Evolutionary conservation across 92 coral and sea anemone species (phyloP), one percentile per base, ranked within the genome.

Genomic region (Paragorgia papillata): DNA sequence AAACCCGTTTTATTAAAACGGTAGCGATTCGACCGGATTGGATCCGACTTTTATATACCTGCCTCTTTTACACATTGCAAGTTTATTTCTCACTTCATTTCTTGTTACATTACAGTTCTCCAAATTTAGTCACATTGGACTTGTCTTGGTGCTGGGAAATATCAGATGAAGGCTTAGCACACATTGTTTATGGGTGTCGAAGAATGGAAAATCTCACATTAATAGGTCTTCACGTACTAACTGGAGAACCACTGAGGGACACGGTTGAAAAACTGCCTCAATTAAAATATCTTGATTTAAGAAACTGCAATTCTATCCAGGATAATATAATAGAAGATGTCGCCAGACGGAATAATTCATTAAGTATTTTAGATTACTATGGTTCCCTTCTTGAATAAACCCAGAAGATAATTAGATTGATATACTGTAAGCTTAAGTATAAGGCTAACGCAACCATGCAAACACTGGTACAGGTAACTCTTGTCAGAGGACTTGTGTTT

Each of bases 71-170:
- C n/a, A n/a, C n/a, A n/a, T n/a, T n/a, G n/a, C n/a, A n/a, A n/a
- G n/a, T n/a, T n/a, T n/a, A n/a, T n/a, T n/a, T n/a, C n/a, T n/a
- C n/a, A n/a, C n/a, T n/a, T n/a, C n/a, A n/a, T n/a, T n/a, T n/a
- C n/a, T n/a, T n/a, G n/a, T n/a, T n/a, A n/a, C n/a, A n/a, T 28
- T 28, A 12, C 68, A 92, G 97, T 60, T 90, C 90, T 50, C 93
- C 90, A 18, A 85, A 87, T 57, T 86, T 94, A 46, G 71, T 75
- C 21, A 68, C 79, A 22, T 76, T 94, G 19, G 87, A 94, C 51
- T 85, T 94, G 18, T 89, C 98, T 9, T 94, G 98, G 98, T 94
- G 98, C 60, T 94, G 98, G 94, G 87, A 83, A 46, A 69, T 94
- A 20, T 86, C 95, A 54, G 98, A 94, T 79, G 82, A 34, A 19